phyloP scores from a whole-genome alignment of 2,797 vertebrate genomes.

The Chelon labrosus region DNA sequence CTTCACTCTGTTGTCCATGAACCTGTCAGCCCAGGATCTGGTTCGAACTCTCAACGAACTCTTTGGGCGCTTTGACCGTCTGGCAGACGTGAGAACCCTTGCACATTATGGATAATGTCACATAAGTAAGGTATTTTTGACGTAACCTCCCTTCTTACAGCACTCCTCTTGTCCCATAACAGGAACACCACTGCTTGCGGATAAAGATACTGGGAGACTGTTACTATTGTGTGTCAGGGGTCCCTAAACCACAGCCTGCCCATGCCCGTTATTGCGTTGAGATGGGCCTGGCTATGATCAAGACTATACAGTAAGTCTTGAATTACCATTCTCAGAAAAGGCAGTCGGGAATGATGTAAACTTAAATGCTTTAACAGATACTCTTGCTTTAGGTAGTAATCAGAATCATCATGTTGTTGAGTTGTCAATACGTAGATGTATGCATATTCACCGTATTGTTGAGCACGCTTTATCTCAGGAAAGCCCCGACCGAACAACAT shows the following conservation, averaged over 20 bases:
- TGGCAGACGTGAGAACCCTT: slow-evolving; percentile 78
- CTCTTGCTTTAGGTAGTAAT: too few species aligned
- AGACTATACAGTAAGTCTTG: slow-evolving; percentile 91
- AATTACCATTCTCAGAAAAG: background rate
- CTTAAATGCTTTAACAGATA: background rate
- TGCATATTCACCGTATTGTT: too few species aligned
- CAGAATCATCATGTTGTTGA: too few species aligned
- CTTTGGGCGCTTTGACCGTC: slow-evolving; percentile 84
- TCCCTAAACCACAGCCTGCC: slow-evolving; percentile 93
- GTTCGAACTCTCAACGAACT: slow-evolving; percentile 85
- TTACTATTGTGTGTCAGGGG: slow-evolving; percentile 97
- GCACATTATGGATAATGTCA: background rate
- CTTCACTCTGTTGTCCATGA: slow-evolving; percentile 86
- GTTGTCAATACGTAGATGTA: too few species aligned
- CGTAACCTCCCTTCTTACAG: background rate
- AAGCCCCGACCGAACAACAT: too few species aligned
- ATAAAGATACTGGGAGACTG: slow-evolving; percentile 98
- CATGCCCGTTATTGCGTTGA: slow-evolving; percentile 97
- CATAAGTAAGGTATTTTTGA: background rate
- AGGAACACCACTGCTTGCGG: slow-evolving; percentile 96
- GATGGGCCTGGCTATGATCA: slow-evolving; percentile 98
- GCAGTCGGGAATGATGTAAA: background rate
- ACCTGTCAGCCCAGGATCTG: slow-evolving; percentile 83
- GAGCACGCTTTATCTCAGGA: too few species aligned
- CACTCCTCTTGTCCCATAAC: slow-evolving; percentile 5